Evolutionary conservation across 2,113 vertebrate genomes (phyloP).

Genomic region (Sprattus sprattus): DNA sequence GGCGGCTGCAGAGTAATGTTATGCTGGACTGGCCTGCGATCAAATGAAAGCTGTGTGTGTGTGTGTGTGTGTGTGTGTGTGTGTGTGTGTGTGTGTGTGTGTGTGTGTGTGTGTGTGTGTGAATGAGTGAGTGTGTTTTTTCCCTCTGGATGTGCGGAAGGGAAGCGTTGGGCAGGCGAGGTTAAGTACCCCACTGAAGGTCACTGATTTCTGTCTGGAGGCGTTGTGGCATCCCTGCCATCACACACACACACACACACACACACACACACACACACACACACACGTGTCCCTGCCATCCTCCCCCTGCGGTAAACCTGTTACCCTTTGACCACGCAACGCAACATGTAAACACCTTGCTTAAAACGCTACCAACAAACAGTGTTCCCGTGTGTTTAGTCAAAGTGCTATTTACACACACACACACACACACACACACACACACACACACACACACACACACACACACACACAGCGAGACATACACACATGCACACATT

Average conservation of each 20-base stretch:
- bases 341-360: neutral
- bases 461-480: too few relatives aligned
- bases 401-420: neutral
- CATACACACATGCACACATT: too few relatives aligned
- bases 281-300: too few relatives aligned
- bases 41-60: too few relatives aligned
- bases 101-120: too few relatives aligned
- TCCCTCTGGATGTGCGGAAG: slow-evolving; percentile 31
- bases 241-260: neutral
- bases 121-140: neutral
- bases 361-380: neutral
- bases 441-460: neutral
- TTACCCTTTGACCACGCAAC: neutral
- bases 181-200: slow-evolving; percentile 38
- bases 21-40: too few relatives aligned
- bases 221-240: neutral
- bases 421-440: neutral
- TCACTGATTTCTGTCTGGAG: slow-evolving; percentile 25
- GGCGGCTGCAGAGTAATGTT: too few relatives aligned
- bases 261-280: too few relatives aligned
- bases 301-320: slow-evolving; percentile 15
- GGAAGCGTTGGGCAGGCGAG: neutral
- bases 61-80: too few relatives aligned
- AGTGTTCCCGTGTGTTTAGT: neutral
- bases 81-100: too few relatives aligned